These are phyloP conservation scores for Xiphophorus hellerii DNA, from an alignment of 2,113 vertebrate species.

Conservation along the genomic window DNA sequence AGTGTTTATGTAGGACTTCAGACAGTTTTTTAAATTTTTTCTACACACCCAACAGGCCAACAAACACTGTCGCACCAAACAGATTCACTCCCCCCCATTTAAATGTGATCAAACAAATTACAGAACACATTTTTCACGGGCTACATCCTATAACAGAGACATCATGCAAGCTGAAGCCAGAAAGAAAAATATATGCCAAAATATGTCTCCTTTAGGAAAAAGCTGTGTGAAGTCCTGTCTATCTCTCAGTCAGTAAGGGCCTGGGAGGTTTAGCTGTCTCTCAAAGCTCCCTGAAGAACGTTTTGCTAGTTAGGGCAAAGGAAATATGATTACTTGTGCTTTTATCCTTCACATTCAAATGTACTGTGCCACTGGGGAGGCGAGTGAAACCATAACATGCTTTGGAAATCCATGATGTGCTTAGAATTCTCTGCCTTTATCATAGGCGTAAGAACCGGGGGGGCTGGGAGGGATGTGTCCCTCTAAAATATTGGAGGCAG, in stretches of 20 bases:
- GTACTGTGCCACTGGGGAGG: slow-evolving; percentile 53
- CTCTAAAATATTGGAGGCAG: too few species aligned
- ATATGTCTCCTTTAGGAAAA: slow-evolving; percentile 71
- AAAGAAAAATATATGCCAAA: slow-evolving; percentile 52
- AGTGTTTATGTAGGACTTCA: slow-evolving; percentile 66
- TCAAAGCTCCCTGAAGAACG: slow-evolving; percentile 69
- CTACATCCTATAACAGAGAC: slow-evolving; percentile 64
- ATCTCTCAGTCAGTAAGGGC: slow-evolving; percentile 62
- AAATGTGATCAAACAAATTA: slow-evolving; percentile 77
- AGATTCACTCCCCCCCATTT: slow-evolving; percentile 74
- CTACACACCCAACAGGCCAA: slow-evolving; percentile 68
- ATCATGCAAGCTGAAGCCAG: slow-evolving; percentile 63
- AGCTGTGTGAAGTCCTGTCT: slow-evolving; percentile 70
- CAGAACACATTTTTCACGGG: slow-evolving; percentile 68
- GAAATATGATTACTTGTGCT: slow-evolving; percentile 72
- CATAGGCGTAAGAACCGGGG: too few species aligned
- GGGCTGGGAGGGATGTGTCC: too few species aligned
- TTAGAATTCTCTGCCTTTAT: slow-evolving; percentile 65
- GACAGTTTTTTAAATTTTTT: slow-evolving; percentile 62
- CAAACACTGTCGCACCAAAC: slow-evolving; percentile 80
- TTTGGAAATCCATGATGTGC: slow-evolving; percentile 68
- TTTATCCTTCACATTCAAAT: slow-evolving; percentile 67
- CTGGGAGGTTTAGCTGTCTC: slow-evolving; percentile 64
- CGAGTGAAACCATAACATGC: slow-evolving; percentile 66
- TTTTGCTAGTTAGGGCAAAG: slow-evolving; percentile 69